Evolutionary conservation across 2,888 invertebrate species (phyloP).

Genomic region (Drosophila phalerata): DNA sequence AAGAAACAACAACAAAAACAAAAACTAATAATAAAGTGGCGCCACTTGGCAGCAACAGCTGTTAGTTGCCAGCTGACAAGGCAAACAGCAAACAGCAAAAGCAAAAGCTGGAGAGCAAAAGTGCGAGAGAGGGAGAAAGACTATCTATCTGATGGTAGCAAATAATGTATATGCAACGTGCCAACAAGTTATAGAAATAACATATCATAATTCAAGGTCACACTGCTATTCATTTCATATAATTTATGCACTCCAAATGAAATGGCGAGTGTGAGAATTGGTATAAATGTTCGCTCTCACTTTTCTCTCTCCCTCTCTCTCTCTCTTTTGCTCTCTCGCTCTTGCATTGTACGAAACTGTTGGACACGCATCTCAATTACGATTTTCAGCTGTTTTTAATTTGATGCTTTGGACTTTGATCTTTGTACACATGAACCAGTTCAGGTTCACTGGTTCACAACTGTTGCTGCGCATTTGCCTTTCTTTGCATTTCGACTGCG

Average conservation of each 20-base stretch:
- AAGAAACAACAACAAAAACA: background rate
- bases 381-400: constrained; percentile 21
- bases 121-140: background rate
- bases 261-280: constrained; percentile 17
- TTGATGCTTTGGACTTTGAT: constrained; percentile 11
- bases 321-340: constrained; percentile 1
- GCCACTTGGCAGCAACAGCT: constrained; percentile 49
- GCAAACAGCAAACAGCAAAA: constrained; percentile 10
- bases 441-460: constrained; percentile 22
- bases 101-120: constrained; percentile 9
- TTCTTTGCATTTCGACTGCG: constrained; percentile 19
- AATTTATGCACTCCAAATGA: constrained; percentile 34
- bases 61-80: constrained; percentile 30
- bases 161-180: background rate
- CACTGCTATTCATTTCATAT: constrained; percentile 31
- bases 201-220: constrained; percentile 39
- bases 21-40: constrained; percentile 34
- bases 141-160: constrained; percentile 3
- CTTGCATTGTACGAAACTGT: constrained; percentile 29
- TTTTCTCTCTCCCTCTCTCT: background rate
- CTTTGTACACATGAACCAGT: constrained; percentile 26
- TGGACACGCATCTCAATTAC: constrained; percentile 26
- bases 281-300: constrained; percentile 12
- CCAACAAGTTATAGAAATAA: constrained; percentile 19
- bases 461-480: constrained; percentile 43